Conservation (phyloP, 1,140 invertebrate species). For the Bombus soroeensis region DNA sequence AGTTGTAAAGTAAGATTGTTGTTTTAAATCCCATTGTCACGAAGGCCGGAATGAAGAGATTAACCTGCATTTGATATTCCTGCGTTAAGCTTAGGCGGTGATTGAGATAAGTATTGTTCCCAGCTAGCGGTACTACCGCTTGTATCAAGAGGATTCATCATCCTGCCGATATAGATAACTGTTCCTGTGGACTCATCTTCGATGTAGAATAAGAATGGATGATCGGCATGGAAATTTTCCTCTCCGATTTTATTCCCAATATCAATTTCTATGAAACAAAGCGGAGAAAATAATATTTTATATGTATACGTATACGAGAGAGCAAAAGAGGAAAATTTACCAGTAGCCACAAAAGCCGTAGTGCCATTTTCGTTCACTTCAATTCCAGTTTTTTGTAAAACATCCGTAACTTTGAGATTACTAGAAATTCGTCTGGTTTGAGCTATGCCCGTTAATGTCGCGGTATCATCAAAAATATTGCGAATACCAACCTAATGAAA, state of each 20-base stretch:
- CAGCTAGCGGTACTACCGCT: slow-evolving; percentile 34
- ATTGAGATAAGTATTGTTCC: not conserved
- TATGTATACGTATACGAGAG: not conserved
- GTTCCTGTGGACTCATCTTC: slow-evolving; percentile 88
- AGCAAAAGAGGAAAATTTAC: slow-evolving; percentile 74
- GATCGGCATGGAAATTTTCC: slow-evolving; percentile 86
- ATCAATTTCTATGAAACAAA: slow-evolving; percentile 83
- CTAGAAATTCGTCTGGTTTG: slow-evolving; percentile 80
- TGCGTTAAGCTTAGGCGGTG: not conserved
- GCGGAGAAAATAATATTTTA: not conserved
- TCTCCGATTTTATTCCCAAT: slow-evolving; percentile 89
- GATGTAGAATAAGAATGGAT: slow-evolving; percentile 92
- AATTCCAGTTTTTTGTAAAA: slow-evolving; percentile 92
- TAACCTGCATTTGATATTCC: slow-evolving; percentile 5
- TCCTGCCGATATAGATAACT: slow-evolving; percentile 88
- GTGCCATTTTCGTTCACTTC: slow-evolving; percentile 93
- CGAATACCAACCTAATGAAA: slow-evolving; percentile 86
- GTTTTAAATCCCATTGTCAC: not conserved
- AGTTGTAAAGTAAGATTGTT: not conserved
- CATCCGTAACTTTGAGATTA: slow-evolving; percentile 86
- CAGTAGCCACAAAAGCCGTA: slow-evolving; percentile 89
- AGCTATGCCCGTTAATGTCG: slow-evolving; percentile 86
- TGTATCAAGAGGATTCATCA: slow-evolving; percentile 84
- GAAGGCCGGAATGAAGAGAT: not conserved
- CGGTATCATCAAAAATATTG: slow-evolving; percentile 87